Evolutionary conservation across 2,113 vertebrate species (phyloP), one percentile per base, ranked within the genome.

Genomic region (Psettodes erumei): DNA sequence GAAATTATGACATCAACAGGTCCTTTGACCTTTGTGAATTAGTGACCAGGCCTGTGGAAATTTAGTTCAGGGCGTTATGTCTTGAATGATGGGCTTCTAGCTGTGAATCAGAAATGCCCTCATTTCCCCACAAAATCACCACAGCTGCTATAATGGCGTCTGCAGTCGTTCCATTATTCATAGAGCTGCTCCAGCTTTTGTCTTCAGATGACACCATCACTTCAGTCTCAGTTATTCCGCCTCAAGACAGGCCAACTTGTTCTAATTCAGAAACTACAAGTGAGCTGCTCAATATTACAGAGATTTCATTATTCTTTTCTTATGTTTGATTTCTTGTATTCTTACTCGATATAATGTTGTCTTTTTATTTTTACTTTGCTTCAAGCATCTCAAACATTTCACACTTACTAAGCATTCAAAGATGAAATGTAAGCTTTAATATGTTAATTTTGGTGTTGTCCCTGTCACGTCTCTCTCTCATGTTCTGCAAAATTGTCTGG

Each of bases 121-220:
- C 45, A 16, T 12, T 13, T 62, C 19, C 21, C 48, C 8, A 18
- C 37, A 30, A 54, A 12, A 54, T n/a, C 27, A 38, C 28, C 8
- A 3, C 1, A 1, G 25, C 58, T 58, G 50, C 37, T 77, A 40
- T 72, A 58, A 58, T 54, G 21, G 19, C 27, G 53, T 67, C 54
- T 37, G 43, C 35, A 28, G 42, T 45, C 6, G 25, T 56, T 42
- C 11, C 15, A 48, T 72, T 48, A 55, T 66, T 67, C 65, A 45
- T 16, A 47, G n/a, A 66, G 65, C 30, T 21, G 50, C 42, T 59
- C 11, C 64, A 35, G 40, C 21, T 66, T 60, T 60, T 15, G 33
- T 75, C 65, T 50, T 18, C 18, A 45, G 27, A 35, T 45, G 78
- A 65, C 42, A 23, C 71, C 40, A 48, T 63, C 43, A 18, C 25